phyloP scores from a whole-genome alignment of 2,113 vertebrate species.

The Apteryx owenii region DNA sequence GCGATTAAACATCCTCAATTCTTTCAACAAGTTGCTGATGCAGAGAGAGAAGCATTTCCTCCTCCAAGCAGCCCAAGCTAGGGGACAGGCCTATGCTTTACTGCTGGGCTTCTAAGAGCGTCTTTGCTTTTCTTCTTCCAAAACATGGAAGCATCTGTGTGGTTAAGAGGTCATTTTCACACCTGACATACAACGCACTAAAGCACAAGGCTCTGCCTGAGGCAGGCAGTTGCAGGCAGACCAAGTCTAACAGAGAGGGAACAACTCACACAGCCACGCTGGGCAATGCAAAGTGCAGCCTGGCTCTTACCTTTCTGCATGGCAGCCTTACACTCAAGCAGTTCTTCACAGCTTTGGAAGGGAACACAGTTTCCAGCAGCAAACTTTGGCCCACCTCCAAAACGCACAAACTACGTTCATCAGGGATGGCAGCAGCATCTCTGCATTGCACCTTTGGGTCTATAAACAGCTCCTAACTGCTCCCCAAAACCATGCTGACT shows the following conservation, averaged over 20 bases:
- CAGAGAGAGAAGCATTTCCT: too few relatives aligned
- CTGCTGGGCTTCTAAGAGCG: too few relatives aligned
- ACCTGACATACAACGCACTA: too few relatives aligned
- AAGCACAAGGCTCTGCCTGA: background rate
- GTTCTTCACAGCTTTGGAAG: background rate
- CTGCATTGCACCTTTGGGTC: background rate
- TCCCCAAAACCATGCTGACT: background rate
- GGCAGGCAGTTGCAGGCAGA: background rate
- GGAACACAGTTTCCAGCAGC: background rate
- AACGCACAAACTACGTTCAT: background rate
- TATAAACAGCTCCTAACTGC: background rate
- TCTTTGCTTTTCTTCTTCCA: too few relatives aligned
- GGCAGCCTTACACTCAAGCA: background rate
- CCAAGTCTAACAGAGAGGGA: background rate
- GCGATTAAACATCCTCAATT: too few relatives aligned
- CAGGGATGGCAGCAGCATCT: background rate
- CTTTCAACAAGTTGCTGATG: too few relatives aligned
- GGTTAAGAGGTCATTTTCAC: background rate
- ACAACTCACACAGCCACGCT: background rate
- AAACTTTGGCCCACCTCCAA: background rate
- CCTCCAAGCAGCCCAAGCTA: too few relatives aligned
- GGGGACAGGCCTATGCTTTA: too few relatives aligned
- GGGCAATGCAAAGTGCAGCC: background rate
- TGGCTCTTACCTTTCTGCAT: background rate
- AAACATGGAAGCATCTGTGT: background rate